A percentile compares a stretch with the other conserved stretches of the same genome.
Evolutionary conservation across 2,113 vertebrate genomes (phyloP).

Genomic region (Sapayoa aenigma): DNA sequence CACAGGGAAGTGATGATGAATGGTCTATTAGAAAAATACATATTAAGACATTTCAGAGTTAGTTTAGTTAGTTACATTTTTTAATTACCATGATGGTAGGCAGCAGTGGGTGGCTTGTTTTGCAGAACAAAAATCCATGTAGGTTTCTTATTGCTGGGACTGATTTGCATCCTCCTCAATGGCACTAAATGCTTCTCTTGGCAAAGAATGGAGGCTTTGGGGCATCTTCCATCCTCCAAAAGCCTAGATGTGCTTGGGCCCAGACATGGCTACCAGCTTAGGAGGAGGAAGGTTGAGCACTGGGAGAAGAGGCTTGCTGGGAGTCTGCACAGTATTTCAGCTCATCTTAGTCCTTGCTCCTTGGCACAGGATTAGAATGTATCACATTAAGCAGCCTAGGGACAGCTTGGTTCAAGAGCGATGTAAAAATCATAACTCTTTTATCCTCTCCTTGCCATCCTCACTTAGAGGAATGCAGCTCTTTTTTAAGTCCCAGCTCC

Average conservation of each 20-base stretch:
- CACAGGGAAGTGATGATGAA: background rate
- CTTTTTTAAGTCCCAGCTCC: background rate
- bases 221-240: background rate
- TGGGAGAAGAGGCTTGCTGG: too few species aligned
- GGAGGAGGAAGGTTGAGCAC: background rate
- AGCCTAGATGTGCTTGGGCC: fast-evolving
- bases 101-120: background rate
- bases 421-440: background rate
- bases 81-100: background rate
- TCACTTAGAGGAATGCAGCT: background rate
- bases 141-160: too few species aligned
- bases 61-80: background rate
- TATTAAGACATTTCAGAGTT: background rate
- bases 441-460: background rate
- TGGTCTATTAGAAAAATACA: background rate
- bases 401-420: fast-evolving
- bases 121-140: background rate
- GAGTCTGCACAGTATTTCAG: too few species aligned
- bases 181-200: background rate
- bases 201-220: background rate
- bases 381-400: too few species aligned
- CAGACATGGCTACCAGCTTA: background rate
- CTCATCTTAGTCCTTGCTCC: too few species aligned
- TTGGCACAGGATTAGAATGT: too few species aligned
- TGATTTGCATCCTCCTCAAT: background rate